Evolutionary conservation across 1,140 invertebrate species (phyloP).

Genomic region (Trichomalopsis sarcophagae): DNA sequence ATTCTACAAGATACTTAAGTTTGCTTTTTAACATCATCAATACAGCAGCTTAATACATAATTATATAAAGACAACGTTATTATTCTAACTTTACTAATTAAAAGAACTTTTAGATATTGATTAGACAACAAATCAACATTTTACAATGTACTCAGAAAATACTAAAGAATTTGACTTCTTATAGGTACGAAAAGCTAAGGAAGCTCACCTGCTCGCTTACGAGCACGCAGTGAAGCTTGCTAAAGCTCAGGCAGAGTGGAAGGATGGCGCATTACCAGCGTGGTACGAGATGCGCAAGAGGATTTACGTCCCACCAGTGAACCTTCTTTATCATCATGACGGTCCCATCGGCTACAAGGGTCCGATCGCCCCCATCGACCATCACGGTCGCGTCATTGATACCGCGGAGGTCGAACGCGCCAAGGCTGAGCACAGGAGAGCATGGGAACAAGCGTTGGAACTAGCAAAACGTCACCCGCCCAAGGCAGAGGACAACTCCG

Average conservation of each 20-base stretch:
- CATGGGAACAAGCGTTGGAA: constrained; percentile 62
- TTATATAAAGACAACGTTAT: too few relatives aligned
- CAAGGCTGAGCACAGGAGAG: constrained; percentile 65
- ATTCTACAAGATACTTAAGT: too few relatives aligned
- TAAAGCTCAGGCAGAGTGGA: not conserved
- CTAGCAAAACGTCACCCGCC: constrained; percentile 40
- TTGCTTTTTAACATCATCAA: too few relatives aligned
- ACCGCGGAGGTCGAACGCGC: constrained; percentile 71
- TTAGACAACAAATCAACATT: too few relatives aligned
- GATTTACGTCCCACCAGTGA: constrained; percentile 40
- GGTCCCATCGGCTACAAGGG: constrained; percentile 47
- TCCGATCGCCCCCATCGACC: constrained; percentile 61
- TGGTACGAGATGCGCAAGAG: constrained; percentile 3
- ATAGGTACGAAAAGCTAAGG: constrained; percentile 42
- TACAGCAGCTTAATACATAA: too few relatives aligned
- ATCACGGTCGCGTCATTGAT: constrained; percentile 70
- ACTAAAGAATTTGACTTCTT: not conserved
- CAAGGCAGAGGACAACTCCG: not conserved
- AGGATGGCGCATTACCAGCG: not conserved
- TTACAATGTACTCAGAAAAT: too few relatives aligned
- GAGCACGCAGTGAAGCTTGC: not conserved
- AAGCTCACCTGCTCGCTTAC: constrained; percentile 37
- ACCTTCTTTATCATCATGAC: constrained; percentile 31
- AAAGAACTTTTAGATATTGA: too few relatives aligned
- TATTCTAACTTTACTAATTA: too few relatives aligned